Base-by-base conservation (phyloP, 2,797 vertebrate species). In the Sebastiscus albofasciatus region DNA sequence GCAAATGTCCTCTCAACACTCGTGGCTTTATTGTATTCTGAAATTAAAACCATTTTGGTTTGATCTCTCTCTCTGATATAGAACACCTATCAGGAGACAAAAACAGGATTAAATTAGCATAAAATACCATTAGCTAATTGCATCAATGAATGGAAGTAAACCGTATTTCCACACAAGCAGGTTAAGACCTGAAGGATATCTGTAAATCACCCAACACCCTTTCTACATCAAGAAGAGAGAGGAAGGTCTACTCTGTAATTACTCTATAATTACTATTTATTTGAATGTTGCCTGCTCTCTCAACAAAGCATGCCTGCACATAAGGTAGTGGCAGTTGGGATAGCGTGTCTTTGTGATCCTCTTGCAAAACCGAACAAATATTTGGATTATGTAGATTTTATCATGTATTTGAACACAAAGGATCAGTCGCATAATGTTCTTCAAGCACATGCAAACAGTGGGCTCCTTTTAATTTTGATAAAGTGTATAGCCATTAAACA, bases 381-480 rank as follows among this genome's bases (percentile, higher is more conserved):
- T 22, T 14, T 76, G 46, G 11, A 72, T 60, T 34, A 5, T 22
- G 29, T 16, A 70, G 18, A 39, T 64, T 36, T 46, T 8, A 54
- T 56, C 11, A 8, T 36, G 39, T 77, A 49, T 81, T 79, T 73
- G 69, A 42, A 24, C 26, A 72, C 31, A 77, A 18, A 56, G 61
- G 14, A 62, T 72, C 13, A 5, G 36, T 10, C 61, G 18, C 26
- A 75, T 61, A 52, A 69, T 59, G n/a, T 33, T 67, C 54, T 59
- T 72, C 33, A 31, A 70, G 49, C 65, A 77, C 67, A 74, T 24
- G 42, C 54, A 33, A 52, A 88, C 69, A 80, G n/a, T 36, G 54
- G 34, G 79, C 60, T 69, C 54, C 14, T 68, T 75, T 82, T 73
- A 46, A n/a, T 79, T 89, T 70, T 10, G 20, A 55, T 82, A 54